phyloP scores from a whole-genome alignment of 2,797 vertebrate species.

The Hemitrygon akajei region DNA sequence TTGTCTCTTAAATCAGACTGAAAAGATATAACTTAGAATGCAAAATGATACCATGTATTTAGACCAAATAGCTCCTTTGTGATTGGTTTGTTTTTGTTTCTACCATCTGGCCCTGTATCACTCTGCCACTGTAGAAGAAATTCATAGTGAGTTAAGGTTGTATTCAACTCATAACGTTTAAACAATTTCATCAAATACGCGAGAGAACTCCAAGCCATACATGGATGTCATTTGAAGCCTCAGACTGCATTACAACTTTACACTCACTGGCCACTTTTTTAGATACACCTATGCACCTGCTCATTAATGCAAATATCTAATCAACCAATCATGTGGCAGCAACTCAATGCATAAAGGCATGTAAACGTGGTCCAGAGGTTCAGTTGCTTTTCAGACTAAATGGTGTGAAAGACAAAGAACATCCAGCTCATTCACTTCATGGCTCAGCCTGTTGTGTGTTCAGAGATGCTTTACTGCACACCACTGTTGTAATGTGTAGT shows the following conservation, averaged over 20 bases:
- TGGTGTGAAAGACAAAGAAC: too few relatives aligned
- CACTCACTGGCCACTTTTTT: too few relatives aligned
- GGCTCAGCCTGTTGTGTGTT: too few relatives aligned
- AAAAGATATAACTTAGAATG: slow-evolving; percentile 6
- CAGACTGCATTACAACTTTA: background rate
- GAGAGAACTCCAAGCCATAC: background rate
- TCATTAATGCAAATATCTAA: too few relatives aligned
- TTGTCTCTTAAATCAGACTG: slow-evolving; percentile 17
- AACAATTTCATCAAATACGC: background rate
- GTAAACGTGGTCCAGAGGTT: too few relatives aligned
- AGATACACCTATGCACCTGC: too few relatives aligned
- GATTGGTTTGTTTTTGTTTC: slow-evolving; percentile 16
- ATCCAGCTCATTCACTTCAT: too few relatives aligned
- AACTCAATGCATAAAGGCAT: too few relatives aligned
- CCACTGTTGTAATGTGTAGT: too few relatives aligned
- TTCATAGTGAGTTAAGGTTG: background rate
- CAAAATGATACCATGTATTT: slow-evolving; percentile 24
- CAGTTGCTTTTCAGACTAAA: too few relatives aligned
- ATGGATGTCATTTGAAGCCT: background rate
- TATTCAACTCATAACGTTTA: slow-evolving; percentile 18
- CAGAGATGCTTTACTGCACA: too few relatives aligned
- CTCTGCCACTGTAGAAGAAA: slow-evolving; percentile 33
- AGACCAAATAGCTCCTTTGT: slow-evolving; percentile 2
- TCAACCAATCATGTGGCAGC: too few relatives aligned
- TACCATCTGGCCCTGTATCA: background rate